Base-by-base conservation (phyloP, 2,797 vertebrate genomes). In the Oreortyx pictus region DNA sequence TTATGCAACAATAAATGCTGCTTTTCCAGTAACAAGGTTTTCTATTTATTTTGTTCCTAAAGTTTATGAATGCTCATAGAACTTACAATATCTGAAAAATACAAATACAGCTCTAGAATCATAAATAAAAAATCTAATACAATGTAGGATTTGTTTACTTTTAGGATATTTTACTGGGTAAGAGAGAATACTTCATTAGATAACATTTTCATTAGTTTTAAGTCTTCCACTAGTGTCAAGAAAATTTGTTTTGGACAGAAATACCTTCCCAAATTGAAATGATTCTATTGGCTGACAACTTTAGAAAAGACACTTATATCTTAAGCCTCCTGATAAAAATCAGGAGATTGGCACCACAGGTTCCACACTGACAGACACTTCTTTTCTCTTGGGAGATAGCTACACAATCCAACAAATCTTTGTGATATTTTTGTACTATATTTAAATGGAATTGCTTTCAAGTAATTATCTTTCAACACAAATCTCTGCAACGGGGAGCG, bases 401-500 rank as follows among this genome's bases (percentile, higher is more conserved):
- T 73, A 37, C 5, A 37, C 7, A 66, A 61, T 49, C 37, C 76
- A 76, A 64, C 2, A 5, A 10, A 47, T 82, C 2, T 64, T 52
- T 44, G 27, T 57, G 23, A 46, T 79, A 78, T 64, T 86, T 90
- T 88, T 57, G 70, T 20, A 47, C 27, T 62, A 76, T 33, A 91
- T 82, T 76, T 92, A 93, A 93, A 80, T 39, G 11, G 20, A 93
- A 90, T 61, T 57, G 25, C 65, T 85, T 84, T 77, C 57, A 93
- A 77, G 31, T 67, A 85, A 85, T 84, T 86, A 82, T 43, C 68
- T 70, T 76, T 52, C 50, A 79, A 59, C 43, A 86, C 19, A 73
- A 6, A 31, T 47, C 59, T 70, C 56, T 59, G 57, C 44, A 90
- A 71, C 13, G 31, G 67, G 56, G 88, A 44, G 88, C 31, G 19